Evolutionary conservation across 2,797 vertebrate species (phyloP), one percentile per base, ranked within the genome.

Genomic region (Liasis olivaceus): DNA sequence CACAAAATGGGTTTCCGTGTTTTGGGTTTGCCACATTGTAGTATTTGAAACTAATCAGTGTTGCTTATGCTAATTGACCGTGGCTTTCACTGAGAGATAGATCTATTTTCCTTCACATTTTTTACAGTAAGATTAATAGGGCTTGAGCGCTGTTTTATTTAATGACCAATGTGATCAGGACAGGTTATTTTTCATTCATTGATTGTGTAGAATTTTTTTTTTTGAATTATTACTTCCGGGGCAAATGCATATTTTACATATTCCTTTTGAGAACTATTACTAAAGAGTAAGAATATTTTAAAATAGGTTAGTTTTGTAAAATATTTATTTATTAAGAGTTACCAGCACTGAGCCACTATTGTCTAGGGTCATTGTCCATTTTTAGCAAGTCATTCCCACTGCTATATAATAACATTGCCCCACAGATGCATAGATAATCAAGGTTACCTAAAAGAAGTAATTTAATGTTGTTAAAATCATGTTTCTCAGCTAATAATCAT

Each of bases 401-500:
- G 90, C 94, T 94, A 91, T 95, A 95, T 85, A 96, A 96, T 96
- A 94, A 92, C 96, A 88, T 92, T 93, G 95, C 81, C 92, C 93
- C 87, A 64, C 58, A 87, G 22, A 81, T 47, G 77, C 26, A 15
- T 89, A 36, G 62, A 60, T 84, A 92, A 90, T 93, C 95, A 96
- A 94, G 95, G 95, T 89, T 81, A 95, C 84, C 92, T 93, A 84
- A 86, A 95, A 95, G 95, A 96, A 96, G 62, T 95, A 92, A 95
- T 95, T 95, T 96, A 91, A 93, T 92, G 88, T 64, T 96, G 94
- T 90, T 87, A 93, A 95, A 94, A 88, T 94, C 93, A 89, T 93
- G 89, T 91, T 56, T 54, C 0, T 24, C 94, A 13, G 85, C 87
- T 88, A 81, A 94, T 92, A 0, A 22, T 69, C 72, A 90, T 0